phyloP scores from a whole-genome alignment of 2,888 invertebrate genomes.

The Chalcis sispes region DNA sequence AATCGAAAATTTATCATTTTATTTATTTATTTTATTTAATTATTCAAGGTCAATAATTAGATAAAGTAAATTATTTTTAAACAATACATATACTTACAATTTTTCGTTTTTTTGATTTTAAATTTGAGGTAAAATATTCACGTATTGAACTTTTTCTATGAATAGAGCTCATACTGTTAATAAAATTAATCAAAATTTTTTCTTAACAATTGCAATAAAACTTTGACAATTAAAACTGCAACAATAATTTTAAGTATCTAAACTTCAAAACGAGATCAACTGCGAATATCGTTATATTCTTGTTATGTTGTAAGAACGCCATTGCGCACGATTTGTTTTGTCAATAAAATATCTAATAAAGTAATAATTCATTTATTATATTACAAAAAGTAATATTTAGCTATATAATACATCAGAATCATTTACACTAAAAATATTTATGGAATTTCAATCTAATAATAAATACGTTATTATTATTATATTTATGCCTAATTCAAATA shows the following conservation, averaged over 20 bases:
- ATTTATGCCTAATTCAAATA: too few species aligned
- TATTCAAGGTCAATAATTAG: not conserved
- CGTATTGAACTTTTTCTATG: constrained; percentile 32
- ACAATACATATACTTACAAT: constrained; percentile 25
- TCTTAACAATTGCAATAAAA: constrained; percentile 8
- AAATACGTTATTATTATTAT: too few species aligned
- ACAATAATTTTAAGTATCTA: constrained; percentile 11
- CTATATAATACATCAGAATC: too few species aligned
- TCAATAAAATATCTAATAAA: constrained; percentile 58
- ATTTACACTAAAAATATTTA: too few species aligned
- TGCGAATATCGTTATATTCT: not conserved
- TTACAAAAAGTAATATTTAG: too few species aligned
- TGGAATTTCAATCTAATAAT: too few species aligned
- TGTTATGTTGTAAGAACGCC: not conserved
- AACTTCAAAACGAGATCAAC: not conserved
- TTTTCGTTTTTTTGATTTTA: not conserved
- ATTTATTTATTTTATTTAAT: not conserved
- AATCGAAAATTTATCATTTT: not conserved
- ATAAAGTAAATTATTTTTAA: not conserved
- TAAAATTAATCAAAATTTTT: not conserved
- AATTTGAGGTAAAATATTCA: not conserved
- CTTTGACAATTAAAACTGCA: not conserved
- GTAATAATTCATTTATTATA: too few species aligned
- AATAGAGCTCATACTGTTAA: constrained; percentile 7
- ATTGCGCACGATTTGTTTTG: constrained; percentile 58